phyloP scores from a whole-genome alignment of 92 coral and sea anemone genomes.

The Metridium senile region DNA sequence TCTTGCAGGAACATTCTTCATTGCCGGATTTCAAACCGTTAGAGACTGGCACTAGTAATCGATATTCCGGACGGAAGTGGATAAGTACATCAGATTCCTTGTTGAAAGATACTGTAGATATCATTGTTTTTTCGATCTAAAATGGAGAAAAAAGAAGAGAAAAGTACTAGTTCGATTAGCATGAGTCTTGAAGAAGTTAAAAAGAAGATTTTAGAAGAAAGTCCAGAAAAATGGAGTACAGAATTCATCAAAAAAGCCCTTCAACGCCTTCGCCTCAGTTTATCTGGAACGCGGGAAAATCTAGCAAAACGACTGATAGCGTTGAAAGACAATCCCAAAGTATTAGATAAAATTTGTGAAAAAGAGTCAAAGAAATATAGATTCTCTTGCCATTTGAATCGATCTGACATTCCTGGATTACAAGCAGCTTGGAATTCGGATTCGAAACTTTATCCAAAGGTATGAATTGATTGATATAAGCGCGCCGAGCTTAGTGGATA shows the following conservation, averaged over 20 bases:
- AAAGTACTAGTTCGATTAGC: too few relatives aligned
- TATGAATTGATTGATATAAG: slow-evolving; percentile 1
- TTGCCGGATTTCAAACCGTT: slow-evolving; percentile 44
- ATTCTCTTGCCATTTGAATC: background rate
- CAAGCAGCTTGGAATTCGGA: slow-evolving; percentile 47
- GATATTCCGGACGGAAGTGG: background rate
- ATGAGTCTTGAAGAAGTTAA: background rate
- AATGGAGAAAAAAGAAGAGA: background rate
- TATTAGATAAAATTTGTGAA: background rate
- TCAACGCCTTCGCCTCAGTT: background rate
- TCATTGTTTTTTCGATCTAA: background rate
- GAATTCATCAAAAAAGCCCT: background rate
- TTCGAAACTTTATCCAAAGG: slow-evolving; percentile 42
- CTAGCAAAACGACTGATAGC: background rate
- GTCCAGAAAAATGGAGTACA: background rate
- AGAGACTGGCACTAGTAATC: slow-evolving; percentile 33
- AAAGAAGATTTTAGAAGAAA: background rate
- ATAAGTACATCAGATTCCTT: background rate
- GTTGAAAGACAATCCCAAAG: background rate
- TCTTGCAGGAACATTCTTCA: too few relatives aligned
- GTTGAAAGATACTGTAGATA: background rate
- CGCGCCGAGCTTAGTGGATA: too few relatives aligned
- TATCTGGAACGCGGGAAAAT: slow-evolving; percentile 6
- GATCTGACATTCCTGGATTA: slow-evolving; percentile 37
- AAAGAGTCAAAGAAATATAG: background rate